Conservation (phyloP, 2,797 vertebrate genomes). For the Hyperoplus lanceolatus region DNA sequence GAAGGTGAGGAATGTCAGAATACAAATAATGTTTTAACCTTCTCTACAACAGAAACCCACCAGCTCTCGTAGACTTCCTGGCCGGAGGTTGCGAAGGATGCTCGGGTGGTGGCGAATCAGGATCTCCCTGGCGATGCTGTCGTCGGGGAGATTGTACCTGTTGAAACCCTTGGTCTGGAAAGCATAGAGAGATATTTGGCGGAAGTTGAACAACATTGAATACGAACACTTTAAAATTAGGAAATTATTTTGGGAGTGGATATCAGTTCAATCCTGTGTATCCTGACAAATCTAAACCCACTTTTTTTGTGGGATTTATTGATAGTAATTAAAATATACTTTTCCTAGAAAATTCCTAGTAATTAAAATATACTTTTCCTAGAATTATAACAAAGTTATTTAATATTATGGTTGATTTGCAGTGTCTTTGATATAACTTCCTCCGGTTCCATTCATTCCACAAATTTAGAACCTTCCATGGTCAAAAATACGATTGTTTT, state of each 20-base stretch:
- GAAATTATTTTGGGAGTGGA: background rate
- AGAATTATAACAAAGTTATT: background rate
- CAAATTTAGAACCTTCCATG: background rate
- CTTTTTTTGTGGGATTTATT: too few species aligned
- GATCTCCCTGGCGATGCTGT: constrained; percentile 91
- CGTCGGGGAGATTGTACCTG: constrained; percentile 87
- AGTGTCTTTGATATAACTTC: background rate
- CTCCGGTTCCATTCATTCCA: background rate
- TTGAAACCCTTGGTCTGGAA: constrained; percentile 92
- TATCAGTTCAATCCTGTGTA: too few species aligned
- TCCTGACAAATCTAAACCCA: too few species aligned
- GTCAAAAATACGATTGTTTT: background rate
- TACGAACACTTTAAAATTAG: background rate
- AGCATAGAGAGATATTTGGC: constrained; percentile 31
- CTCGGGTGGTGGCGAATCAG: constrained; percentile 91
- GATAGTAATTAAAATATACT: background rate
- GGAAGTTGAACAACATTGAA: background rate
- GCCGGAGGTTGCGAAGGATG: constrained; percentile 88
- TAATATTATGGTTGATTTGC: background rate
- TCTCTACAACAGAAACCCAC: constrained; percentile 26
- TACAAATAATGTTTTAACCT: rapidly evolving
- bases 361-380: too few species aligned
- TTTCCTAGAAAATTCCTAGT: background rate
- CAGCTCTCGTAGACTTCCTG: constrained; percentile 56
- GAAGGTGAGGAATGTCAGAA: background rate